Evolutionary conservation across 2,113 vertebrate species (phyloP).

Genomic region (Haplochromis vanheusdeni): DNA sequence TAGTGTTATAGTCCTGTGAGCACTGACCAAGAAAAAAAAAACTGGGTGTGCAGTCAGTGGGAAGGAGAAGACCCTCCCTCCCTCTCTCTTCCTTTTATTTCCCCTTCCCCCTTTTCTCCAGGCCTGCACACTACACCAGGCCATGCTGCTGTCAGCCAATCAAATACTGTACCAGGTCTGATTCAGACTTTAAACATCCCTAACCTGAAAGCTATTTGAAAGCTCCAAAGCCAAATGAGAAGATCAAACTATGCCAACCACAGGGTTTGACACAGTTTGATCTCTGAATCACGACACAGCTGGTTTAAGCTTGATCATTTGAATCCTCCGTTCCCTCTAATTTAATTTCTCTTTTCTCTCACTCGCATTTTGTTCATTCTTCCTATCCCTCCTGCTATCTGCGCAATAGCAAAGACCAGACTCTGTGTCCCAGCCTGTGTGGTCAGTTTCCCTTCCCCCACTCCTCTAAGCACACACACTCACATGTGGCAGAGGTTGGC

Average conservation of each 20-base stretch:
- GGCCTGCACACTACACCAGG: conserved; percentile 6
- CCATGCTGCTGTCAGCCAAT: neutral
- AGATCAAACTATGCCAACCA: neutral
- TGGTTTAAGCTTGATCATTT: neutral
- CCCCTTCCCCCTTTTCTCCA: conserved; percentile 15
- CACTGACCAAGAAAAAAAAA: neutral
- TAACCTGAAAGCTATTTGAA: neutral
- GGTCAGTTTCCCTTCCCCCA: conserved; percentile 65
- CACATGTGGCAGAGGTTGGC: conserved; percentile 51
- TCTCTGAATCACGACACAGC: neutral
- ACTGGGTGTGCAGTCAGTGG: neutral
- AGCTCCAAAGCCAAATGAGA: neutral
- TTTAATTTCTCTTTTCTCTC: neutral
- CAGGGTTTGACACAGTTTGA: neutral
- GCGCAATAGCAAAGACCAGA: conserved; percentile 16
- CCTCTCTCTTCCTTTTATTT: neutral
- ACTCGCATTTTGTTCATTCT: neutral
- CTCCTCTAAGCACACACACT: conserved; percentile 32
- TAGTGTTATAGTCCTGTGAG: conserved; percentile 41
- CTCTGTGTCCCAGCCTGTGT: conserved; percentile 59
- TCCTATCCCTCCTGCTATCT: neutral
- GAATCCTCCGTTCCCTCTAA: neutral
- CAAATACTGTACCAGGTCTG: neutral
- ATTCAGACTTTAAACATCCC: neutral
- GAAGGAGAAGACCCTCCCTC: neutral